Evolutionary conservation across 2,888 invertebrate genomes (phyloP).

Genomic region (Subacronicta megacephala): DNA sequence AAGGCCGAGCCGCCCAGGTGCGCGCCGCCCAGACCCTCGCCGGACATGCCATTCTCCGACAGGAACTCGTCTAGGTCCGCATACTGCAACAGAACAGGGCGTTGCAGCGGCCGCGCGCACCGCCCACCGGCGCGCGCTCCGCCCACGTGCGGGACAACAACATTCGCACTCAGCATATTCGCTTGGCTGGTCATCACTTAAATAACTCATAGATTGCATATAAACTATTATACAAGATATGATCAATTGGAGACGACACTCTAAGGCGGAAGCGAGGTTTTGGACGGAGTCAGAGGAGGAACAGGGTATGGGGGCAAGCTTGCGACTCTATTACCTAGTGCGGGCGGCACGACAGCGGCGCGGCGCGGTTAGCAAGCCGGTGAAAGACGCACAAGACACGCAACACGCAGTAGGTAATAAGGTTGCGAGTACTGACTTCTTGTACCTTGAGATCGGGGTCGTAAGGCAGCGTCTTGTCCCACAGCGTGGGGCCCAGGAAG

Average conservation of each 20-base stretch:
- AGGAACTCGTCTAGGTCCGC: conserved; percentile 99
- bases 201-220: conserved; percentile 41
- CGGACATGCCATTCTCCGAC: conserved; percentile 97
- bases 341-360: conserved; percentile 58
- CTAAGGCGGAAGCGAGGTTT: conserved; percentile 34
- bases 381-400: conserved; percentile 74
- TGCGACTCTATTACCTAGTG: conserved; percentile 83
- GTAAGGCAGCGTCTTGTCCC: conserved; percentile 98
- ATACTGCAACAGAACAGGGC: conserved; percentile 91
- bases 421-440: conserved; percentile 90
- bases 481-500: conserved; percentile 98
- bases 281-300: conserved; percentile 32
- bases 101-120: conserved; percentile 32
- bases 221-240: conserved; percentile 29
- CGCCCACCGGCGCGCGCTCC: conserved; percentile 29
- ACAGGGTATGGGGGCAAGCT: conserved; percentile 31
- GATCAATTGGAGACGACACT: conserved; percentile 35
- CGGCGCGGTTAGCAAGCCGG: conserved; percentile 60
- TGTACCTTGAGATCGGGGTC: conserved; percentile 98
- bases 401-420: conserved; percentile 83
- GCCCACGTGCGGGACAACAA: conserved; percentile 22
- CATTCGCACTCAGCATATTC: conserved; percentile 55
- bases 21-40: conserved; percentile 92
- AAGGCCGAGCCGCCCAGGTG: conserved; percentile 91
- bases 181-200: conserved; percentile 49